Percentiles rank a stretch among this genome's conserved stretches.
Conservation (phyloP, 2,797 vertebrate genomes). For the Sebastes itinus region DNA sequence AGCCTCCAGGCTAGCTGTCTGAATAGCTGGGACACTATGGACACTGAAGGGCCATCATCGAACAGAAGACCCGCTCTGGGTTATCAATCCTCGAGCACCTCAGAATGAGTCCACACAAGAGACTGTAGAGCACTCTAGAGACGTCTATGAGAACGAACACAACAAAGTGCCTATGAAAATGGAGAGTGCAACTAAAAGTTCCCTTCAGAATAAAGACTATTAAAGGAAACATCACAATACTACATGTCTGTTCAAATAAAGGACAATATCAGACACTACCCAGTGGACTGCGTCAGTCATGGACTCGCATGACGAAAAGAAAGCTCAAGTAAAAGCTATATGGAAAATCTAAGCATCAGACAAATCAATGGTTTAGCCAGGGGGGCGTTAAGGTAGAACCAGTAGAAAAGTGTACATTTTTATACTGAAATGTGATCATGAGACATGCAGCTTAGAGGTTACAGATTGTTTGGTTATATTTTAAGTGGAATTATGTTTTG, state of each 20-base stretch:
- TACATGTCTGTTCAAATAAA: slow-evolving; percentile 34
- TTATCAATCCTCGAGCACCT: slow-evolving; percentile 43
- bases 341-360: slow-evolving; percentile 42
- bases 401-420: slow-evolving; percentile 69
- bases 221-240: slow-evolving; percentile 34
- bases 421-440: slow-evolving; percentile 65
- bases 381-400: slow-evolving; percentile 41
- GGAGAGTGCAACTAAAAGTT: slow-evolving; percentile 43
- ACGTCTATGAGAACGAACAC: slow-evolving; percentile 40
- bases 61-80: slow-evolving; percentile 41
- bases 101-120: slow-evolving; percentile 46
- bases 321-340: slow-evolving; percentile 27
- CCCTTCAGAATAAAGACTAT: slow-evolving; percentile 50
- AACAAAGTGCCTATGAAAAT: slow-evolving; percentile 46
- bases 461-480: slow-evolving; percentile 56
- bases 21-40: slow-evolving; percentile 49
- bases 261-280: slow-evolving; percentile 41
- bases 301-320: slow-evolving; percentile 21
- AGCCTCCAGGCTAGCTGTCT: slow-evolving; percentile 52
- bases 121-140: slow-evolving; percentile 26
- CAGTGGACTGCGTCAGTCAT: slow-evolving; percentile 43
- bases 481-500: slow-evolving; percentile 47
- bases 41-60: slow-evolving; percentile 50
- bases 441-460: slow-evolving; percentile 57
- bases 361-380: slow-evolving; percentile 52